phyloP scores from a whole-genome alignment of 1,140 invertebrate species.

The Thalassaphorura encarpata region DNA sequence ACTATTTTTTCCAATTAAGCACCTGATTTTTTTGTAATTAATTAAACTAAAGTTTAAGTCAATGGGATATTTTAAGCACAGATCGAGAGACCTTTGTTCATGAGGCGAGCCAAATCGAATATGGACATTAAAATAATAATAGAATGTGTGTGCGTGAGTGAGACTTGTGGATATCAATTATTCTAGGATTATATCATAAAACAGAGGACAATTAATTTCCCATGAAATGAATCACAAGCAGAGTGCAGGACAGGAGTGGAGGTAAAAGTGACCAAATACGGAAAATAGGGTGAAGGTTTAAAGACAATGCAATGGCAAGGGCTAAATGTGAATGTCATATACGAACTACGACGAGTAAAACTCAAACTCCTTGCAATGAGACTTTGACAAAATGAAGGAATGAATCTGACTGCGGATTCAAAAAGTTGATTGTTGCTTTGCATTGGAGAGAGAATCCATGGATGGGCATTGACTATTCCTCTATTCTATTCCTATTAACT shows the following conservation, averaged over 20 bases:
- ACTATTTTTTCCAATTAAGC: too few species aligned
- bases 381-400: not conserved
- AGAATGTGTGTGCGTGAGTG: not conserved
- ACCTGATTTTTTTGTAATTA: too few species aligned
- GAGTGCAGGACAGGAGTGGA: not conserved
- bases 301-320: too few species aligned
- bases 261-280: slow-evolving; percentile 17
- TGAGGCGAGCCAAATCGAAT: too few species aligned
- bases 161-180: not conserved
- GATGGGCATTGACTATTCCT: too few species aligned
- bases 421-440: not conserved
- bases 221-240: not conserved
- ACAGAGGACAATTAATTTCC: not conserved
- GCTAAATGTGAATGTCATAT: too few species aligned
- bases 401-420: not conserved
- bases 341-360: too few species aligned
- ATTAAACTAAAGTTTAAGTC: too few species aligned
- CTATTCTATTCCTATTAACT: too few species aligned
- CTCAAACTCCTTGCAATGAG: not conserved
- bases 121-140: not conserved
- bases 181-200: not conserved
- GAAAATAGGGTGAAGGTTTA: slow-evolving; percentile 30
- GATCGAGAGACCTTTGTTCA: too few species aligned
- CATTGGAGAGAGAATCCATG: not conserved
- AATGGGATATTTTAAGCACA: too few species aligned